Conservation (phyloP, 2,797 vertebrate genomes). For the Rhinophrynus dorsalis region DNA sequence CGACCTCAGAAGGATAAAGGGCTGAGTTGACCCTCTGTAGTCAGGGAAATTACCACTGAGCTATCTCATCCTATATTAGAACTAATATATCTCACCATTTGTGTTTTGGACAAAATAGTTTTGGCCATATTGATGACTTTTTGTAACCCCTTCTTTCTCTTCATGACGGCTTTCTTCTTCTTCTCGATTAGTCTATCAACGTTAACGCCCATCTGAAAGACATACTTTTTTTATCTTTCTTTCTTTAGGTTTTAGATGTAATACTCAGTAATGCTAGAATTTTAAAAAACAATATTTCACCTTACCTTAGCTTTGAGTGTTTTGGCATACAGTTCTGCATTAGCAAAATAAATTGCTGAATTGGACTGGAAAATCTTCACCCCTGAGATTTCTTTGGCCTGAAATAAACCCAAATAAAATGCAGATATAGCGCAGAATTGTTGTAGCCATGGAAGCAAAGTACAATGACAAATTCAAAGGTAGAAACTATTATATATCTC, state of each 20-base stretch:
- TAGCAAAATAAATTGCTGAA: conserved; percentile 89
- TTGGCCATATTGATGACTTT: conserved; percentile 55
- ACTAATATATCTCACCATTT: conserved; percentile 33
- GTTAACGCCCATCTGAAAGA: conserved; percentile 76
- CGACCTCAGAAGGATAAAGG: no score
- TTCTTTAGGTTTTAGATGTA: no score
- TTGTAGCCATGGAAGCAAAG: not conserved
- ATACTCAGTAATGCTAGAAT: no score
- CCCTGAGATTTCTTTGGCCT: conserved; percentile 81
- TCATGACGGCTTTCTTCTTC: conserved; percentile 85
- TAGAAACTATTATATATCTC: no score
- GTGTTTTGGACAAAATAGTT: conserved; percentile 68
- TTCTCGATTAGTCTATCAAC: conserved; percentile 77
- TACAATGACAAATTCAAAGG: no score
- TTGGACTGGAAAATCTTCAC: conserved; percentile 90
- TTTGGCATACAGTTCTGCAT: conserved; percentile 86
- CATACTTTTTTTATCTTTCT: not conserved
- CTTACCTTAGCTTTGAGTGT: conserved; percentile 83
- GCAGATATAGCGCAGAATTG: not conserved
- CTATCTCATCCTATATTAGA: no score
- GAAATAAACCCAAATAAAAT: not conserved
- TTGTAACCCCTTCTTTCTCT: conserved; percentile 75
- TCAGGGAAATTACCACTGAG: no score
- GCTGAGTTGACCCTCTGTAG: no score
- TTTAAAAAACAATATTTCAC: no score